A percentile compares a stretch with the other conserved stretches of the same genome.
These are phyloP conservation scores for Eleginops maclovinus DNA, from an alignment of 2,113 vertebrate species.

Conservation along the genomic window DNA sequence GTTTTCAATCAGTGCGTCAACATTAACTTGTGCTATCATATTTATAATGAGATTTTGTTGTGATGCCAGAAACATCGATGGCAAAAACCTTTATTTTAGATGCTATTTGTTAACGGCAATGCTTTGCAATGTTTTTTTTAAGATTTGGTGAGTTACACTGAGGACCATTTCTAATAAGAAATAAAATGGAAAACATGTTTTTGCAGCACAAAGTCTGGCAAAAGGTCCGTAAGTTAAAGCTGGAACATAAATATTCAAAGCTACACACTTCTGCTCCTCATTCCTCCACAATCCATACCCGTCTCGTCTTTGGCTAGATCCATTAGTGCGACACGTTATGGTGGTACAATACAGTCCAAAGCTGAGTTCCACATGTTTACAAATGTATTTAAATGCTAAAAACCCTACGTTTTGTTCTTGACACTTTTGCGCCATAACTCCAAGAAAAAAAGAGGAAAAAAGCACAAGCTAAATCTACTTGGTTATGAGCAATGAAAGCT, in stretches of 20 bases:
- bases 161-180: slow-evolving; percentile 13
- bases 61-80: not conserved
- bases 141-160: slow-evolving; percentile 5
- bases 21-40: not conserved
- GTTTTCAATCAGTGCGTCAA: not conserved
- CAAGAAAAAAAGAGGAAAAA: not conserved
- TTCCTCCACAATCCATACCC: slow-evolving; percentile 31
- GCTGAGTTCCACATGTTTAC: slow-evolving; percentile 25
- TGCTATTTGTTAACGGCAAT: not conserved
- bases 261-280: slow-evolving; percentile 5
- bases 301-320: slow-evolving; percentile 64
- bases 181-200: not conserved
- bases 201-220: slow-evolving; percentile 9
- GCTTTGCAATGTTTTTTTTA: slow-evolving; percentile 9
- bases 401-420: slow-evolving; percentile 59
- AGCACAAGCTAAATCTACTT: slow-evolving; percentile 5
- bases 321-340: not conserved
- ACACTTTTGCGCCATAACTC: slow-evolving; percentile 7
- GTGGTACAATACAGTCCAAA: slow-evolving; percentile 22
- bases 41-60: not conserved
- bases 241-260: slow-evolving; percentile 46
- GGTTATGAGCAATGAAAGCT: slow-evolving; percentile 14
- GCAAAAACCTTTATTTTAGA: not conserved
- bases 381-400: slow-evolving; percentile 25
- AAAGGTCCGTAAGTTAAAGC: slow-evolving; percentile 46